Evolutionary conservation across 2,888 invertebrate species (phyloP).

Genomic region (Zaprionus lineosus): DNA sequence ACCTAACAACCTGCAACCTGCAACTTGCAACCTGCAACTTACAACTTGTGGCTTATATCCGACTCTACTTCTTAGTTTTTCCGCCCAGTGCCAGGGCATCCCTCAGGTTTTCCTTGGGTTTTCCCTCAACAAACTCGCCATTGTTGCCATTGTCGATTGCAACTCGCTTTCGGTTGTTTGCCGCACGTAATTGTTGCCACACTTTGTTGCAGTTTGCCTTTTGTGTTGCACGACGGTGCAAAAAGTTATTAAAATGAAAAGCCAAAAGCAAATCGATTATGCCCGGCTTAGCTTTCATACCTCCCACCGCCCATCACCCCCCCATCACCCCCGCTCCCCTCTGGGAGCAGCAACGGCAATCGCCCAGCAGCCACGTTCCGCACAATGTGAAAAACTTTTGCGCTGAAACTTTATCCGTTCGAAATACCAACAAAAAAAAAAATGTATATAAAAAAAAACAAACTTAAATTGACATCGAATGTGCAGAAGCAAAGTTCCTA

Average conservation of each 20-base stretch:
- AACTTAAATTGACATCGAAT: slow-evolving; percentile 78
- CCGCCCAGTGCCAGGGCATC: too few species aligned
- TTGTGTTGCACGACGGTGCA: slow-evolving; percentile 27
- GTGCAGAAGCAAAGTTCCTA: slow-evolving; percentile 54
- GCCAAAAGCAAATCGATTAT: slow-evolving; percentile 70
- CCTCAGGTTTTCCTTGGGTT: slow-evolving; percentile 1
- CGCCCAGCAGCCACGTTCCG: slow-evolving; percentile 18
- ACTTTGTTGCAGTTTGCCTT: slow-evolving; percentile 42
- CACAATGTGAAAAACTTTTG: slow-evolving; percentile 47
- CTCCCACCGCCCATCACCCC: slow-evolving; percentile 2
- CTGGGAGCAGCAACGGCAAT: slow-evolving; percentile 6
- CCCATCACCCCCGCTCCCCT: neutral
- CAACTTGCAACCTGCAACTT: slow-evolving; percentile 17
- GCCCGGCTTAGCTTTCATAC: slow-evolving; percentile 47
- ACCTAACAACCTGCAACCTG: slow-evolving; percentile 1
- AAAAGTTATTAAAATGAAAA: slow-evolving; percentile 75
- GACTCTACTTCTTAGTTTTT: neutral
- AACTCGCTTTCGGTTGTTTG: slow-evolving; percentile 55
- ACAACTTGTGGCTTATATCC: neutral
- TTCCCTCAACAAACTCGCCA: slow-evolving; percentile 7
- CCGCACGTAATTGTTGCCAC: slow-evolving; percentile 75
- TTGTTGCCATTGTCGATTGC: slow-evolving; percentile 64
- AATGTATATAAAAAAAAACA: slow-evolving; percentile 38
- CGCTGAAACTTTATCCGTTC: slow-evolving; percentile 42
- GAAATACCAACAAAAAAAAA: neutral